A percentile compares a stretch with the other conserved stretches of the same genome.
phyloP scores from a whole-genome alignment of 1,140 invertebrate species.

The Nephotettix cincticeps region DNA sequence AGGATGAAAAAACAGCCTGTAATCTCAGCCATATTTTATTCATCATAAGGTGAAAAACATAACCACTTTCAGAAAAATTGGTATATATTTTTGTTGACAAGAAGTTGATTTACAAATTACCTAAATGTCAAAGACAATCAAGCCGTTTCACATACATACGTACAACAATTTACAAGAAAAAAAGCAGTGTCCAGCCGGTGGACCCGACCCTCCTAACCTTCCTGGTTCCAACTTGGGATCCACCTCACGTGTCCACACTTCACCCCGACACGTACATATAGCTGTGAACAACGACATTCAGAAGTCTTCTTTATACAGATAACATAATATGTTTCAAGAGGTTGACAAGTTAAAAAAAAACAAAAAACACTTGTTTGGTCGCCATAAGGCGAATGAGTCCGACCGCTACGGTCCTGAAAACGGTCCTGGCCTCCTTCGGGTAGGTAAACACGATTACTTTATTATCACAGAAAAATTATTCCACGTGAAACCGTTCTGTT shows the following conservation, averaged over 20 bases:
- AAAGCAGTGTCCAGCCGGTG: constrained; percentile 30
- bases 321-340: constrained; percentile 36
- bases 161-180: constrained; percentile 36
- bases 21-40: constrained; percentile 2
- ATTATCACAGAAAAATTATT: no score
- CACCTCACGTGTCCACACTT: constrained; percentile 26
- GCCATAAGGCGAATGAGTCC: no score
- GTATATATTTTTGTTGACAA: constrained; percentile 29
- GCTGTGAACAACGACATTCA: constrained; percentile 11
- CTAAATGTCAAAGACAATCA: constrained; percentile 25
- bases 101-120: constrained; percentile 30
- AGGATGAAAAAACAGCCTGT: background rate
- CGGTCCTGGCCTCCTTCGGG: no score
- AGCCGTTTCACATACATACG: constrained; percentile 36
- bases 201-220: background rate
- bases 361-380: background rate
- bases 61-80: constrained; percentile 34
- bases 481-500: no score
- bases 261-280: constrained; percentile 51
- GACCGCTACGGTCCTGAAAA: no score
- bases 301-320: constrained; percentile 45
- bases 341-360: constrained; percentile 16
- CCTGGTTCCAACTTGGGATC: background rate
- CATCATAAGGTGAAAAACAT: constrained; percentile 21
- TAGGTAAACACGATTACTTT: no score